Evolutionary conservation across 2,797 vertebrate species (phyloP).

Genomic region (Amphiprion clarkii): DNA sequence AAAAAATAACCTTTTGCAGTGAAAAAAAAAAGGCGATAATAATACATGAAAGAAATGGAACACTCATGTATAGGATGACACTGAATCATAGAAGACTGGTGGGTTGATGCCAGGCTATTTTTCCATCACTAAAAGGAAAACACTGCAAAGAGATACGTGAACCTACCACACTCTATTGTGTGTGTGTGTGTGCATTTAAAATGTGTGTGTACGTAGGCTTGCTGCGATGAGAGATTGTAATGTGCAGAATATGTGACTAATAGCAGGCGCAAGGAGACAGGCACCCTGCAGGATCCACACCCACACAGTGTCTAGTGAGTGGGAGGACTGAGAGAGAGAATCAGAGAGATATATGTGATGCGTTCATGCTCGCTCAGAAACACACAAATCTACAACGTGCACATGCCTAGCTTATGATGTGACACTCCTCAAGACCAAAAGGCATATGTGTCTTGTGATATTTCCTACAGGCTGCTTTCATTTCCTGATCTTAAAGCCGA

Average conservation of each 20-base stretch:
- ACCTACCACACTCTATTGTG: constrained; percentile 27
- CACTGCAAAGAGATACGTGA: constrained; percentile 16
- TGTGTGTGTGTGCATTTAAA: constrained; percentile 19
- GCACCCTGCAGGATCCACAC: constrained; percentile 74
- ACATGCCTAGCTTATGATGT: neutral
- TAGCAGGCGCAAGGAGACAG: constrained; percentile 65
- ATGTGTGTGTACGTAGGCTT: constrained; percentile 32
- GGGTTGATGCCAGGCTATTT: constrained; percentile 57
- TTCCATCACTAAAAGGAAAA: constrained; percentile 47
- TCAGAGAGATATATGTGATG: constrained; percentile 45
- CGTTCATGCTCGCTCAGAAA: constrained; percentile 9
- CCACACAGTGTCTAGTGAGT: constrained; percentile 76
- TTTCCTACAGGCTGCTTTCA: neutral
- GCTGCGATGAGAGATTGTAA: constrained; percentile 44
- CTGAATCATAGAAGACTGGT: constrained; percentile 57
- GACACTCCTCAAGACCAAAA: neutral
- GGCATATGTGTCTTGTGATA: neutral
- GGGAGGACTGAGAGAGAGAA: constrained; percentile 73
- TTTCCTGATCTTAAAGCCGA: neutral
- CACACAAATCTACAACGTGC: constrained; percentile 1
- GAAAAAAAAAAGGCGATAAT: constrained; percentile 24
- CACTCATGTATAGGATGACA: constrained; percentile 40
- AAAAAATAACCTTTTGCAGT: constrained; percentile 19
- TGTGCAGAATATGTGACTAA: constrained; percentile 78
- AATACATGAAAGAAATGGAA: constrained; percentile 45